These are phyloP conservation scores for Caenorhabditis angaria DNA, from an alignment of 2,888 invertebrate species.

Conservation along the genomic window DNA sequence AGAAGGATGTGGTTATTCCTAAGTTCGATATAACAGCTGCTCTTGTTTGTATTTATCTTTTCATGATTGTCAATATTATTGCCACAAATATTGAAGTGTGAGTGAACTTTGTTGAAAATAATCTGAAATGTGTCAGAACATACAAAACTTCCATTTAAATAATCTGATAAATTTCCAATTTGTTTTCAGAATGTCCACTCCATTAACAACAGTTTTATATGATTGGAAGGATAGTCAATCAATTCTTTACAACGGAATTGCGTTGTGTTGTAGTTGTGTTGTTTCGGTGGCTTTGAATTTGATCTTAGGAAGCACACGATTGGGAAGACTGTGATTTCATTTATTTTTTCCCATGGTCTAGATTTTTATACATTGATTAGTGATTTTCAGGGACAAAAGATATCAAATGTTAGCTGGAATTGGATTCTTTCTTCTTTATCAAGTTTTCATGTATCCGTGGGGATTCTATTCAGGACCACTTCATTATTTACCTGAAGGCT, in stretches of 20 bases:
- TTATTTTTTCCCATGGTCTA: neutral
- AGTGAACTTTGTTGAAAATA: slow-evolving; percentile 3
- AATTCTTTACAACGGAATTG: slow-evolving; percentile 51
- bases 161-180: neutral
- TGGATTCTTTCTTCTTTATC: slow-evolving; percentile 28
- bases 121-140: neutral
- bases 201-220: slow-evolving; percentile 47
- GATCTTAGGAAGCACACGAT: slow-evolving; percentile 40
- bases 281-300: slow-evolving; percentile 43
- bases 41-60: slow-evolving; percentile 52
- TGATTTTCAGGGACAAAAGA: slow-evolving; percentile 34
- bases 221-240: slow-evolving; percentile 52
- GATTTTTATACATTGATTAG: neutral
- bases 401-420: slow-evolving; percentile 51
- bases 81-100: slow-evolving; percentile 56
- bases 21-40: slow-evolving; percentile 49
- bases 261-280: slow-evolving; percentile 38
- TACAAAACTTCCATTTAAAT: neutral
- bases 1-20: slow-evolving; percentile 41
- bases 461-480: slow-evolving; percentile 45
- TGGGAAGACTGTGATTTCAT: slow-evolving; percentile 45
- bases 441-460: slow-evolving; percentile 36
- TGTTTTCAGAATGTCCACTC: slow-evolving; percentile 44
- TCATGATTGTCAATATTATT: slow-evolving; percentile 49
- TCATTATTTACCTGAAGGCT: slow-evolving; percentile 36